Base-by-base conservation (phyloP, 1,140 invertebrate genomes). In the Wiebesia pumilae region DNA sequence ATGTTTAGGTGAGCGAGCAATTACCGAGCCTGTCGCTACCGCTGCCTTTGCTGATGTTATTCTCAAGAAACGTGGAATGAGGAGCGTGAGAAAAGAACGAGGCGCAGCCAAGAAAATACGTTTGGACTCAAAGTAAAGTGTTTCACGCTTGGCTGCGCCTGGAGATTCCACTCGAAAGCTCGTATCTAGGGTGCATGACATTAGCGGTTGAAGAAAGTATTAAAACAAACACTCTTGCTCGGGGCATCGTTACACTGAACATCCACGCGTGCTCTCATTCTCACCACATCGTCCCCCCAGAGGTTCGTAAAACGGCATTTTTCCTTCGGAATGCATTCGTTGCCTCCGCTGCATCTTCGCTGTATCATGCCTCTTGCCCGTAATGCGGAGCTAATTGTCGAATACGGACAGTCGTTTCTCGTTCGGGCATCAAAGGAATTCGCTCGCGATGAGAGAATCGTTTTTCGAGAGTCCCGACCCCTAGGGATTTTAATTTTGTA, bases 61-160 rank as follows among this genome's bases (percentile, higher is more conserved):
- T 47, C 24, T n/a, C 69, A 33, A 30, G 69, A 35, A 69, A 30
- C 27, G 62, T 27, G 47, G 54, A 33, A 21, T 0, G 40, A 54
- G 40, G 43, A 35, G 19, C 38, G 69, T 75, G 51, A 75, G 75
- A 51, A 43, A 78, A 33, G n/a, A 51, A 35, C 12, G 79, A n/a
- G 79, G 7, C 6, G 27, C 30, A 38, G 38, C 27, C 71, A 24
- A 19, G 65, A 51, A 62, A 67, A 65, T 43, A 51, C 30, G 69
- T 38, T 30, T 12, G 12, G 40, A 69, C 67, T 87, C 86, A 86
- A 88, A 88, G 88, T 86, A 85, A 87, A 87, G 87, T 88, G 84
- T 88, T 88, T 89, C 80, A 85, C 88, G 87, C 86, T 89, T 80
- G 35, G 84, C 67, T 88, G 77, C 81, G 54, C 80, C 54, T 69